phyloP scores from a whole-genome alignment of 2,888 invertebrate species.

The Eilema sororculum region DNA sequence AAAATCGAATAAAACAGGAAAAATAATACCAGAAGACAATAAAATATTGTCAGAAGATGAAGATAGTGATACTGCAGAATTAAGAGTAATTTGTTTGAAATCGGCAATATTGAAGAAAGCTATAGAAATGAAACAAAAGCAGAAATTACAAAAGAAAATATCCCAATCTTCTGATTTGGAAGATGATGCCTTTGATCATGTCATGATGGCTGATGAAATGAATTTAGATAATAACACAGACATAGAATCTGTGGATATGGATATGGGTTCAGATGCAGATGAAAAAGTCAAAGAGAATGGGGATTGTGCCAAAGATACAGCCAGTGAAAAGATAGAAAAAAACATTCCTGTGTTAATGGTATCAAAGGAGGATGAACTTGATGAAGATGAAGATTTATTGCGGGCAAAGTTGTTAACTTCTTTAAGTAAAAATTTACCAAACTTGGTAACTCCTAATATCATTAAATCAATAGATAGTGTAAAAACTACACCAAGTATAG shows the following conservation, averaged over 20 bases:
- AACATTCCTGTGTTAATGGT: constrained; percentile 36
- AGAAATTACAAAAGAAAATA: constrained; percentile 73
- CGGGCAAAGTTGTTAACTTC: constrained; percentile 87
- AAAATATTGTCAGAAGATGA: constrained; percentile 78
- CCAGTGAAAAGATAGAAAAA: constrained; percentile 30
- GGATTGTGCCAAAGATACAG: constrained; percentile 40
- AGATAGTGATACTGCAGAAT: constrained; percentile 88
- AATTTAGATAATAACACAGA: constrained; percentile 78
- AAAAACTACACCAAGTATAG: constrained; percentile 36
- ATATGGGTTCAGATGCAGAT: constrained; percentile 80
- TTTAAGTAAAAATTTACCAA: constrained; percentile 86
- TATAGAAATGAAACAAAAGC: constrained; percentile 85
- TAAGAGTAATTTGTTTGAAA: constrained; percentile 89
- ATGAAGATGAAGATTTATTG: constrained; percentile 88
- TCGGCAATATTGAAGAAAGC: constrained; percentile 90
- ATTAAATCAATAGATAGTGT: constrained; percentile 53
- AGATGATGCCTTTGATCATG: constrained; percentile 63
- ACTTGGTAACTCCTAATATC: constrained; percentile 65
- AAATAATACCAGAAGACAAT: constrained; percentile 44
- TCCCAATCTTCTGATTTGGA: constrained; percentile 70
- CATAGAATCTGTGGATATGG: constrained; percentile 85
- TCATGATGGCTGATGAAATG: constrained; percentile 53
- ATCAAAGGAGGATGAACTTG: constrained; percentile 73
- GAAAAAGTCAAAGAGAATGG: constrained; percentile 68
- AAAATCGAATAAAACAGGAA: constrained; percentile 66